These are phyloP conservation scores for Megaustenia siamemsis DNA, from an alignment of 2,888 invertebrate species.

Conservation along the genomic window DNA sequence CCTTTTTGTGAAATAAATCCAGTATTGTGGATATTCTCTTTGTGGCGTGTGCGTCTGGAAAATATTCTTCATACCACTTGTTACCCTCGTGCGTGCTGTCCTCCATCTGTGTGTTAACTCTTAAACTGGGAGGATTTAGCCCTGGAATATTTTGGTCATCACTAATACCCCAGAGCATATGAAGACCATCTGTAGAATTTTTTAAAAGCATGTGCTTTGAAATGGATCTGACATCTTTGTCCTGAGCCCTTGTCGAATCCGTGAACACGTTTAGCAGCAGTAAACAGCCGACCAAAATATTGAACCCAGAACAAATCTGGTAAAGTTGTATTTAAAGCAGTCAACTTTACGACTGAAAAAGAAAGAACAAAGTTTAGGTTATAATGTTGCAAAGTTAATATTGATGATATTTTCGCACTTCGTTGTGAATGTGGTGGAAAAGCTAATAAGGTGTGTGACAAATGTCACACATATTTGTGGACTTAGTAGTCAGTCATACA, in stretches of 20 bases:
- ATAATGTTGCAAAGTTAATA: too few relatives aligned
- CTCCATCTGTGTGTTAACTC: background rate
- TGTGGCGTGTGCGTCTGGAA: background rate
- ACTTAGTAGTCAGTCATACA: too few relatives aligned
- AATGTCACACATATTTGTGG: too few relatives aligned
- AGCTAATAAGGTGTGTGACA: too few relatives aligned
- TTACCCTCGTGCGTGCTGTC: background rate
- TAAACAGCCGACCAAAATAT: conserved; percentile 23
- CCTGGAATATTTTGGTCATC: background rate
- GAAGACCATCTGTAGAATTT: background rate
- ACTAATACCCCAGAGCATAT: background rate
- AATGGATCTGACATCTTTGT: background rate
- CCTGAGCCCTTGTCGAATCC: background rate
- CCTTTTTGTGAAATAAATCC: background rate
- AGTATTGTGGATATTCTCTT: background rate
- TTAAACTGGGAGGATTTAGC: background rate
- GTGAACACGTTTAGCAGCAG: conserved; percentile 16
- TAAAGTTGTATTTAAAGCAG: conserved; percentile 13
- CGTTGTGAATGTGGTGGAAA: too few relatives aligned
- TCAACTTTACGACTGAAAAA: conserved; percentile 33
- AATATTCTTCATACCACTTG: conserved; percentile 21
- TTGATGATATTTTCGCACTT: too few relatives aligned
- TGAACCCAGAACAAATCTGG: background rate
- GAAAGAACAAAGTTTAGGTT: background rate
- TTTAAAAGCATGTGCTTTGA: background rate